These are phyloP conservation scores for Lepus oiostolus DNA, from an alignment of 2,797 vertebrate species.

Conservation along the genomic window DNA sequence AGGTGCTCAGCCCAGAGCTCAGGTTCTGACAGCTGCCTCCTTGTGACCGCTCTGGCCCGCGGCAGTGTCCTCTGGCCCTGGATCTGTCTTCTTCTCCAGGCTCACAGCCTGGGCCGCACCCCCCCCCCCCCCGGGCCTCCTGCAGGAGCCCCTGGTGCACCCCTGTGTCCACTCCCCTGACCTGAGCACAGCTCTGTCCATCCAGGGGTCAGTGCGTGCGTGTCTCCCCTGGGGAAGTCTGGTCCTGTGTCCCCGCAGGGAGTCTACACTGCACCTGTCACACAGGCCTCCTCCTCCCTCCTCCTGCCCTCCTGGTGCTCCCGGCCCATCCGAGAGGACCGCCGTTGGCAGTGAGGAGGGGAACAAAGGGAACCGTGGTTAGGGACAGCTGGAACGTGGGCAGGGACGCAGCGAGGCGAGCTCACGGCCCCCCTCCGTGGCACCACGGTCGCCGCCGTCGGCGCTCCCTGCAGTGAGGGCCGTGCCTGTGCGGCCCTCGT, in stretches of 20 bases:
- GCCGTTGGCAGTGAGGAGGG: background rate
- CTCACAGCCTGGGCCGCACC: rapidly evolving
- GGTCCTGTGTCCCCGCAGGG: background rate
- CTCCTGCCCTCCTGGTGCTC: background rate
- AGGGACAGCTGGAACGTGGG: too few species aligned
- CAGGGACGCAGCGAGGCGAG: too few species aligned
- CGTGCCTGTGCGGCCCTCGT: too few species aligned
- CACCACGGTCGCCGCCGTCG: too few species aligned
- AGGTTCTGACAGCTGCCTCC: too few species aligned
- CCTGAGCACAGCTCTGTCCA: rapidly evolving
- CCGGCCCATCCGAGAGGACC: too few species aligned
- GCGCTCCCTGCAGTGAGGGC: too few species aligned
- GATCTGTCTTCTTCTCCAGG: background rate
- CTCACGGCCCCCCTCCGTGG: too few species aligned
- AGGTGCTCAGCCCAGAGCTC: background rate
- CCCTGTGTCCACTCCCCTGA: rapidly evolving
- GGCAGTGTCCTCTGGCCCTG: rapidly evolving
- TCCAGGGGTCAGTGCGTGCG: rapidly evolving
- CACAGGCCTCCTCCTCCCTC: background rate
- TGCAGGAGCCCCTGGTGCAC: background rate
- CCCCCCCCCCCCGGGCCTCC: background rate
- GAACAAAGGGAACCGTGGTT: rapidly evolving
- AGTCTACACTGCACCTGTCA: rapidly evolving
- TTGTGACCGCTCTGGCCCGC: rapidly evolving
- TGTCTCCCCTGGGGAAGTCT: background rate